Base-by-base conservation (phyloP, 2,113 vertebrate species). In the Argyrosomus japonicus region DNA sequence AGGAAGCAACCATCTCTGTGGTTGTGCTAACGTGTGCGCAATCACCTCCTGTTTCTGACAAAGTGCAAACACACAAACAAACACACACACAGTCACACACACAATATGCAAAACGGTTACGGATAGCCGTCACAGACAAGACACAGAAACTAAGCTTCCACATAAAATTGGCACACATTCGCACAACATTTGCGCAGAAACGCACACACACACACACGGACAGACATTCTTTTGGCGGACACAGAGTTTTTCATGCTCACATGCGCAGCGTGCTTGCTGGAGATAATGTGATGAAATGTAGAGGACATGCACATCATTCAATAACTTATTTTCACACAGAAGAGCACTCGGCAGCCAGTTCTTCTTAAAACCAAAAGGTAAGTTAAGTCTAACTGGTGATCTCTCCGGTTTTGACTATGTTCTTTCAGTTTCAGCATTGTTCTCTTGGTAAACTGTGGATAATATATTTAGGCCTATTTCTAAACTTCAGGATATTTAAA, bases 1-100 rank as follows among this genome's bases (percentile, higher is more conserved):
- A 90, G 92, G 90, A 92, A 93, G 86, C 53, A 70, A 13, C 45
- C 2, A 62, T 18, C 27, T 60, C 45, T 82, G 68, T 71, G 86
- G 87, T 89, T 80, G 53, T 15, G 40, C 19, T 64, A 15, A 15
- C 53, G 23, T 50, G 47, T 57, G 47, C 23, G 76, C 48, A 86
- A 51, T 72, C 54, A 79, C 68, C 84, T 82, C 81, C 75, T 80
- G 60, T 88, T 76, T 82, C 47, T 80, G 47, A 64, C 29, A 48
- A 4, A 47, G 9, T 10, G 25, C n/a, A 8, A 15, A 11, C 5
- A 5, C 27, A 25, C 69, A 61, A 5, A 19, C 29, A 70, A 3
- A 32, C 23, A 53, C 40, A 56, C 19, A 53, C 12, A 14, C 23
- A 9, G 1, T 29, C 21, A 11, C 23, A 12, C 40, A 74, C 12